Evolutionary conservation across 2,888 invertebrate genomes (phyloP), one percentile per base, ranked within the genome.

Genomic region (Patella depressa): DNA sequence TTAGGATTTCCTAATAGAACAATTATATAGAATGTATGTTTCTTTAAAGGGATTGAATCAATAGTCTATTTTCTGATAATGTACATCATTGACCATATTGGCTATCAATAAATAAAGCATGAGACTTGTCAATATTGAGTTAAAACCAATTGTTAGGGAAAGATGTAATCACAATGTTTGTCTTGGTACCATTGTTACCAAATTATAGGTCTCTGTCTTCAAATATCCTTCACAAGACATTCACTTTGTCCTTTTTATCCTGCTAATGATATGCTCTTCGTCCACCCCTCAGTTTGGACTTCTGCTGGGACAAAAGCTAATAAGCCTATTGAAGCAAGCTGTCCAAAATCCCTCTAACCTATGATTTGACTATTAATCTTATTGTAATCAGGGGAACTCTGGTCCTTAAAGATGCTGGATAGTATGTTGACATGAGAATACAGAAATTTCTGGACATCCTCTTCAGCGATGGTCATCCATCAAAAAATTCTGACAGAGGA

Each of bases 361-460:
- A 65, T 65, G 65, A 65, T 65, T 65, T 65, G 65, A 14, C 24
- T 24, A 65, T 24, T 65, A 65, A 65, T 65, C 65, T 24, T 65
- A 65, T 65, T n/a, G 65, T 24, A 65, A 65, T 65, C 19, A 65
- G 65, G 65, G 65, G 65, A 65, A 19, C 65, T 24, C 24, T 12
- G 19, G 65, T 65, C 24, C 65, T 65, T 45, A 45, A 9, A 9
- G 65, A 65, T 65, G 24, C 65, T 24, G 65, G 65, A 65, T 65
- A 65, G 19, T 24, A 65, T 45, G 45, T 45, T 45, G 65, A 65
- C 24, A 15, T 65, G 65, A 24, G 19, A 65, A 24, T 65, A 65
- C 65, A 65, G 65, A 24, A 24, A 24, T 45, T 45, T 24, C 65
- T 65, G 65, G 19, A 65, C 19, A 65, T 24, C 65, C 65, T 65